Conservation (phyloP, 2,113 vertebrate genomes). For the Neolamprologus kungweensis region DNA sequence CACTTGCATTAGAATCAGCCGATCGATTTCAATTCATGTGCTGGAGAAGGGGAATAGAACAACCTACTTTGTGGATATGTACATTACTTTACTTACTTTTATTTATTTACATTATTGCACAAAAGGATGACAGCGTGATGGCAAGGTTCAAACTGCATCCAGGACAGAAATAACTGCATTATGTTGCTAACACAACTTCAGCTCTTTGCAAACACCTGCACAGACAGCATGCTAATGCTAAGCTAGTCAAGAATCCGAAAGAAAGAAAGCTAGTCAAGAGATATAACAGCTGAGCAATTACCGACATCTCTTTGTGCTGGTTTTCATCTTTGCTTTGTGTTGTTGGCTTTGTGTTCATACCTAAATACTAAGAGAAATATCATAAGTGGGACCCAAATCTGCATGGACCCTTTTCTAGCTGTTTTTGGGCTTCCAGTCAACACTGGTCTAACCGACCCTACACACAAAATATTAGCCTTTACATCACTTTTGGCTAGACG, state of each 20-base stretch:
- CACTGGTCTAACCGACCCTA: too few species aligned
- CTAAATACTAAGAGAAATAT: background rate
- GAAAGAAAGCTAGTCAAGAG: background rate
- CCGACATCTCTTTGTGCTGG: background rate
- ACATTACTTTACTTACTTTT: background rate
- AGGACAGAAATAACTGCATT: background rate
- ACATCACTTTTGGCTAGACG: too few species aligned
- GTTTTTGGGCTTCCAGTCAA: too few species aligned
- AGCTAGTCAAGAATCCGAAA: background rate
- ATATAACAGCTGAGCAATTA: background rate
- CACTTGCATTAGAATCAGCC: background rate
- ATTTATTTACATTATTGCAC: background rate
- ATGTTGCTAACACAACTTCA: background rate
- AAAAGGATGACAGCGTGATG: background rate
- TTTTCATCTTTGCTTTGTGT: background rate
- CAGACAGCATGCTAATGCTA: background rate
- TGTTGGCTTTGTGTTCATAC: background rate
- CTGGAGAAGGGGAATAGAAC: background rate
- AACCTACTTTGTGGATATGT: background rate
- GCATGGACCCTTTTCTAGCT: too few species aligned
- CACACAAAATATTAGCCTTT: too few species aligned
- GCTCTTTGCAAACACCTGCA: background rate
- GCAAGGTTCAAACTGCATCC: background rate
- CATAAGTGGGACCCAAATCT: background rate
- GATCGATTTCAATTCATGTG: fast-evolving